Percentiles rank a stretch among this genome's conserved stretches.
Conservation (phyloP, 2,888 invertebrate species). For the Zele albiditarsus region DNA sequence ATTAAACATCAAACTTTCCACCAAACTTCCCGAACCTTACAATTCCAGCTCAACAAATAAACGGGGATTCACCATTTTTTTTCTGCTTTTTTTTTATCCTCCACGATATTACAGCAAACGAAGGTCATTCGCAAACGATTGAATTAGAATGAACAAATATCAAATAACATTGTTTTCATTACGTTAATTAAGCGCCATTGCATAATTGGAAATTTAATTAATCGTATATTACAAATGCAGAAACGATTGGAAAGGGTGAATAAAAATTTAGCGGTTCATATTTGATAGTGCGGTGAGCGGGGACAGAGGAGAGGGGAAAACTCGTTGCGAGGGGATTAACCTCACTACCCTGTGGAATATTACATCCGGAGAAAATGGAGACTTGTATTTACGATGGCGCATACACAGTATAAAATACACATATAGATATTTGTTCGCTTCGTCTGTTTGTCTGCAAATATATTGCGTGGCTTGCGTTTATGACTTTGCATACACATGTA, state of each 20-base stretch:
- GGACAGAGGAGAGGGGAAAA: not conserved
- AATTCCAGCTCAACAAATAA: too few relatives aligned
- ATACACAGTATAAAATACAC: not conserved
- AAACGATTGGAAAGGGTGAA: not conserved
- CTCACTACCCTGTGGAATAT: not conserved
- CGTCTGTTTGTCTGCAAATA: slow-evolving; percentile 5
- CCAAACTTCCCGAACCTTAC: too few relatives aligned
- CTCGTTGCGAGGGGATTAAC: not conserved
- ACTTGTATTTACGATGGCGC: slow-evolving; percentile 9
- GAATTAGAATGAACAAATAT: not conserved
- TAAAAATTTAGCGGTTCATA: not conserved
- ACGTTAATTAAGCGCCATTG: not conserved
- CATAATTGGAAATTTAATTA: not conserved
- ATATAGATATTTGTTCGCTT: not conserved
- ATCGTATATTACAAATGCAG: slow-evolving; percentile 1
- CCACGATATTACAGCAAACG: not conserved
- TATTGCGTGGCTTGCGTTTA: not conserved
- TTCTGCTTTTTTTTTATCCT: not conserved
- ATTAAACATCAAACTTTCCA: too few relatives aligned
- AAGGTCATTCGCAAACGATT: not conserved
- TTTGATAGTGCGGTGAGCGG: not conserved
- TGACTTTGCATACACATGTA: not conserved
- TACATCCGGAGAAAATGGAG: slow-evolving; percentile 5
- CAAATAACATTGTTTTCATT: not conserved
- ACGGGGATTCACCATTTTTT: not conserved